Evolutionary conservation across 2,113 vertebrate genomes (phyloP).

Genomic region (Pelobates fuscus): DNA sequence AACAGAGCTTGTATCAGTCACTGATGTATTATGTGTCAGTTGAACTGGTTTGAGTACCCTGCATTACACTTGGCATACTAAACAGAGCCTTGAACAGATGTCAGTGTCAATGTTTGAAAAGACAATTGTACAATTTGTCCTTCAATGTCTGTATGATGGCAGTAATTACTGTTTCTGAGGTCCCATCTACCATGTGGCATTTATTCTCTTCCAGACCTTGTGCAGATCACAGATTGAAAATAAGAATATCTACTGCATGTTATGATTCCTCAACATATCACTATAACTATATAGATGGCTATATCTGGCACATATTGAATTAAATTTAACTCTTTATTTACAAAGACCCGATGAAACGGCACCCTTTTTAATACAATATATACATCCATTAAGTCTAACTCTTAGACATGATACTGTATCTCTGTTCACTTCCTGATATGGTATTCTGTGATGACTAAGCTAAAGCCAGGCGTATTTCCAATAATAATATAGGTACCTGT

Average conservation of each 20-base stretch:
- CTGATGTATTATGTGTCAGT: not conserved
- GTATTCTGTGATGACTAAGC: too few species aligned
- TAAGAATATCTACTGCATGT: not conserved
- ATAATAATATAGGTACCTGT: constrained; percentile 86
- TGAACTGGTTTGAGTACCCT: not conserved
- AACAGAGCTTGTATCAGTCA: not conserved
- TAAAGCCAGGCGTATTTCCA: too few species aligned
- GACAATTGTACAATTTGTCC: constrained; percentile 1
- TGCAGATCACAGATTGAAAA: not conserved
- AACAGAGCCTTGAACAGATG: constrained; percentile 15
- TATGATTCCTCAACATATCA: not conserved
- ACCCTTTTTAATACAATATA: too few species aligned
- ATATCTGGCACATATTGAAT: not conserved
- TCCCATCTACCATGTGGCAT: not conserved
- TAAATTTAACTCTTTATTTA: not conserved
- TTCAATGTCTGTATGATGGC: not conserved
- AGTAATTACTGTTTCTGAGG: constrained; percentile 14
- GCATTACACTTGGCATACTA: not conserved
- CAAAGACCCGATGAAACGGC: too few species aligned
- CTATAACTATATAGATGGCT: not conserved
- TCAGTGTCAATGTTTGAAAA: not conserved
- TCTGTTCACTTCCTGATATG: too few species aligned
- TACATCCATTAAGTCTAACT: too few species aligned
- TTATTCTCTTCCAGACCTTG: not conserved
- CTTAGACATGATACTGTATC: too few species aligned